These are phyloP conservation scores for Cyclargus thomasi DNA, from an alignment of 1,140 invertebrate genomes.

Conservation along the genomic window DNA sequence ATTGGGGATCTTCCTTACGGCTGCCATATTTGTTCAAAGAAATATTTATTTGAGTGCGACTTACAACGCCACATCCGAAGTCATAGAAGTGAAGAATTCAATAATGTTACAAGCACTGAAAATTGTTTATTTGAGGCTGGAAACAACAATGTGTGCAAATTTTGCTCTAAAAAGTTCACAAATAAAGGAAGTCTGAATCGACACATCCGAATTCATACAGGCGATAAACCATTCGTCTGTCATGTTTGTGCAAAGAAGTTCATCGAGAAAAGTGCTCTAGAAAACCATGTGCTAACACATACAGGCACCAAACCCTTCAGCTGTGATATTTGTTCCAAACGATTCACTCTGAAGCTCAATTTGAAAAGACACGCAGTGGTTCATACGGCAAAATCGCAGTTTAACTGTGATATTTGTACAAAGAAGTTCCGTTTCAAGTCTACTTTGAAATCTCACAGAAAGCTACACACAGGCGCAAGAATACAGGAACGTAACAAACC, in stretches of 20 bases:
- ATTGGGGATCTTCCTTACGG: background rate
- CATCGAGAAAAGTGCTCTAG: constrained; percentile 2
- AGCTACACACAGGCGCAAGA: background rate
- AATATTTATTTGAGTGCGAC: background rate
- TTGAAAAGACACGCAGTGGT: constrained; percentile 10
- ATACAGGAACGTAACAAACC: background rate
- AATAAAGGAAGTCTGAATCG: background rate
- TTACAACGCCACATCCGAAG: background rate
- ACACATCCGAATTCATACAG: constrained; percentile 7
- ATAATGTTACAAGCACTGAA: too few relatives aligned
- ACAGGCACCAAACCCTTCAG: background rate
- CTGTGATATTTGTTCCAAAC: constrained; percentile 14
- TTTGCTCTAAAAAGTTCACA: constrained; percentile 5
- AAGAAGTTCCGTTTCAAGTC: constrained; percentile 2
- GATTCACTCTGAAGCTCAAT: background rate
- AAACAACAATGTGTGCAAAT: background rate
- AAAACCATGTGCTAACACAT: background rate
- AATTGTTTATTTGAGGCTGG: too few relatives aligned
- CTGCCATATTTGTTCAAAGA: constrained; percentile 1
- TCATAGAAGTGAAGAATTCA: background rate
- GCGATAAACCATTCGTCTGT: constrained; percentile 11
- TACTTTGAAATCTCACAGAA: background rate
- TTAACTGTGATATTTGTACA: background rate
- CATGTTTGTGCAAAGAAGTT: constrained; percentile 12
- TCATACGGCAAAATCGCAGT: background rate